These are phyloP conservation scores for Spodoptera frugiperda DNA, from an alignment of 1,140 invertebrate genomes.

Conservation along the genomic window DNA sequence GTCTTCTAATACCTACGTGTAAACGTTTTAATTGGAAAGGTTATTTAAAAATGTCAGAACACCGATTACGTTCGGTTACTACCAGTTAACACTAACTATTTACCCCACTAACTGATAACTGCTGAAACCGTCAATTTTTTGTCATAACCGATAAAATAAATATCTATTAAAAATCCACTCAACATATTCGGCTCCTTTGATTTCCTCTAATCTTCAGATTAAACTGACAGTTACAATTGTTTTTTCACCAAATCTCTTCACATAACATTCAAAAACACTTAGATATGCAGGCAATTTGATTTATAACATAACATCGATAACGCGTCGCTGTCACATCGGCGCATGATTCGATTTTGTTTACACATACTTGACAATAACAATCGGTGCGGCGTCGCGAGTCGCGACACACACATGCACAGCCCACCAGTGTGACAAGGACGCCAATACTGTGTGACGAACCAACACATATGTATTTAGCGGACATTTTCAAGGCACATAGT, in stretches of 20 bases:
- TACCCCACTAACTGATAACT: no score
- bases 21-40: no score
- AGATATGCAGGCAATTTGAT: slow-evolving; percentile 33
- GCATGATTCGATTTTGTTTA: slow-evolving; percentile 64
- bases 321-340: slow-evolving; percentile 43
- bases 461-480: slow-evolving; percentile 29
- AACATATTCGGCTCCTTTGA: no score
- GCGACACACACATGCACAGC: slow-evolving; percentile 49
- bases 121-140: no score
- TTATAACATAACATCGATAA: slow-evolving; percentile 47
- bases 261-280: slow-evolving; percentile 31
- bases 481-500: slow-evolving; percentile 45
- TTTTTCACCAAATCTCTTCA: background rate
- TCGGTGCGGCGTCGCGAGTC: slow-evolving; percentile 44
- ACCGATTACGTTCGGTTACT: no score
- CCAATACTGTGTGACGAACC: slow-evolving; percentile 33
- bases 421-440: slow-evolving; percentile 55
- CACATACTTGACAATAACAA: slow-evolving; percentile 65
- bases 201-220: no score
- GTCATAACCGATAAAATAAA: no score
- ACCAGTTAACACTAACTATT: no score
- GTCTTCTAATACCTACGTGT: background rate
- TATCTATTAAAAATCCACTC: no score
- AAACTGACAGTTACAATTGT: background rate
- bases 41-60: no score